Percentiles rank a stretch among this genome's conserved stretches.
Conservation (phyloP, 2,113 vertebrate genomes). For the Neomonachus schauinslandi region DNA sequence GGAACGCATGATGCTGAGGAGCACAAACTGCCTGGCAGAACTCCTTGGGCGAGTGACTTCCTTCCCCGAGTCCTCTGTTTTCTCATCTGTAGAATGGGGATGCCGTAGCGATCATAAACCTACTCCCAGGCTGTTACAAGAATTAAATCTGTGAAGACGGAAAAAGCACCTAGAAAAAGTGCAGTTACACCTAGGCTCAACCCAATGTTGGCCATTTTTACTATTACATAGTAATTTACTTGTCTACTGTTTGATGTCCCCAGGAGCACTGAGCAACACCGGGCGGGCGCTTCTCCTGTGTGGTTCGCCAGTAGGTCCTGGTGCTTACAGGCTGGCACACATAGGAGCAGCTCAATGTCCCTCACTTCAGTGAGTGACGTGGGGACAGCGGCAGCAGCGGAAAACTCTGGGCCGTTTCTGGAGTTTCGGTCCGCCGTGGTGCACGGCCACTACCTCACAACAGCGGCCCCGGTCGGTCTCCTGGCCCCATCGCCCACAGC, state of each 20-base stretch:
- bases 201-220: too few relatives aligned
- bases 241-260: not conserved
- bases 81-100: not conserved
- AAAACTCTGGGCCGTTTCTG: not conserved
- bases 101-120: not conserved
- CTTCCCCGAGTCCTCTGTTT: too few relatives aligned
- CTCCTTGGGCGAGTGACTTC: not conserved
- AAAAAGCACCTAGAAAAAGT: not conserved
- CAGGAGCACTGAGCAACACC: rapidly evolving
- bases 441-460: not conserved
- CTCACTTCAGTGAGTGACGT: rapidly evolving
- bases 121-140: rapidly evolving
- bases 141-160: not conserved
- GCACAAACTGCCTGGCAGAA: not conserved
- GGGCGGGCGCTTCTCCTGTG: not conserved
- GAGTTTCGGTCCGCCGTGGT: rapidly evolving
- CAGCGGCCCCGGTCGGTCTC: not conserved
- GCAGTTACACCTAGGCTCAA: too few relatives aligned
- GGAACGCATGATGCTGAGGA: too few relatives aligned
- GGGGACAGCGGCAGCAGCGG: not conserved
- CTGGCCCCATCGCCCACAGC: not conserved
- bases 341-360: not conserved
- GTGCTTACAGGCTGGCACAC: not conserved
- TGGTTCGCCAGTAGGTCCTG: too few relatives aligned
- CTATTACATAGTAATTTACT: rapidly evolving